Evolutionary conservation across 1,140 invertebrate species (phyloP).

Genomic region (Teleopsis dalmanni): DNA sequence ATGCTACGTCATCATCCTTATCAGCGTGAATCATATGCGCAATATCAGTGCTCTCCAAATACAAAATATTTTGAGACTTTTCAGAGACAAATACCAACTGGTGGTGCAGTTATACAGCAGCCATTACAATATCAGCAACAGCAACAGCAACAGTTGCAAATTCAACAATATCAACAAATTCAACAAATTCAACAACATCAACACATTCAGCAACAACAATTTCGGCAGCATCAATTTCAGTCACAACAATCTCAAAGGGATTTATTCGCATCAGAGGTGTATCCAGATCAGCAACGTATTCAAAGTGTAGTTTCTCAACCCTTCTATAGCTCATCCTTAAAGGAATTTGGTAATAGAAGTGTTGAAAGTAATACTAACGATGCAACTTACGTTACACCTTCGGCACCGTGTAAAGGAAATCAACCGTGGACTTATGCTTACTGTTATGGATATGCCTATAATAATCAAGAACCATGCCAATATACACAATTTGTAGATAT

Average conservation of each 20-base stretch:
- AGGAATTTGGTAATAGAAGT: too few relatives aligned
- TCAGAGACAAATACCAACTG: too few relatives aligned
- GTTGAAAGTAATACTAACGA: too few relatives aligned
- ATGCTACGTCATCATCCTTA: neutral
- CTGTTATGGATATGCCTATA: conserved; percentile 50
- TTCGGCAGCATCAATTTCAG: neutral
- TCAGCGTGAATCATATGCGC: too few relatives aligned
- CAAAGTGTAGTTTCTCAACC: too few relatives aligned
- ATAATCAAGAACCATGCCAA: conserved; percentile 50
- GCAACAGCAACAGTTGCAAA: neutral
- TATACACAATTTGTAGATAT: conserved; percentile 56
- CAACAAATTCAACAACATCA: conserved; percentile 9
- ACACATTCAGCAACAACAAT: neutral
- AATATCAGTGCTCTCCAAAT: too few relatives aligned
- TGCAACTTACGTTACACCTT: too few relatives aligned
- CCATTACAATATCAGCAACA: neutral
- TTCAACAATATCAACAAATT: conserved; percentile 8
- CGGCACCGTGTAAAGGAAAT: conserved; percentile 50
- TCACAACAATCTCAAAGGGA: conserved; percentile 7
- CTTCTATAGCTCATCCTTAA: too few relatives aligned
- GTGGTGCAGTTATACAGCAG: too few relatives aligned
- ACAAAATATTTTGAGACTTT: too few relatives aligned
- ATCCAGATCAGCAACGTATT: neutral
- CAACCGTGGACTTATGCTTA: conserved; percentile 54
- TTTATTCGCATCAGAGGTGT: neutral